Percentiles rank a stretch among this genome's conserved stretches.
Evolutionary conservation across 2,888 invertebrate genomes (phyloP).

Genomic region (Dolomedes plantarius): DNA sequence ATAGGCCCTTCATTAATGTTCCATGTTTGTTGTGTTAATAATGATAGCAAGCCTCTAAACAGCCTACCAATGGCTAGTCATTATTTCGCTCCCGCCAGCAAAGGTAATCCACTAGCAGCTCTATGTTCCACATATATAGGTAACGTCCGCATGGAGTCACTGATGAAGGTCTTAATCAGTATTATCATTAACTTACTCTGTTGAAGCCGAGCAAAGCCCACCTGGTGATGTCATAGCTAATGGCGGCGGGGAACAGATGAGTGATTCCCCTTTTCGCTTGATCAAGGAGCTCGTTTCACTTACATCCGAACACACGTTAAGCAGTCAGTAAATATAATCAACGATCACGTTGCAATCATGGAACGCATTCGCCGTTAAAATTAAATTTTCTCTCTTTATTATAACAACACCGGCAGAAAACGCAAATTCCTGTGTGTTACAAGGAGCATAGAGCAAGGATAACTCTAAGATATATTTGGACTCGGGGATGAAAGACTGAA

Average conservation of each 20-base stretch:
- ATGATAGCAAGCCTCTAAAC: background rate
- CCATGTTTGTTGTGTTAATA: background rate
- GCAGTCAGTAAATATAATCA: conserved; percentile 2
- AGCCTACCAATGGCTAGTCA: background rate
- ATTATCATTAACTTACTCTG: background rate
- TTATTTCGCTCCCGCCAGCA: background rate
- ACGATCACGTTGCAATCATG: background rate
- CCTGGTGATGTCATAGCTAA: conserved; percentile 8
- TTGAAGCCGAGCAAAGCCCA: background rate
- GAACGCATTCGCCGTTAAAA: background rate
- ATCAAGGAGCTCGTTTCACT: conserved; percentile 1
- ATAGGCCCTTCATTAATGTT: background rate
- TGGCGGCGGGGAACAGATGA: background rate
- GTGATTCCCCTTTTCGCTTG: conserved; percentile 5
- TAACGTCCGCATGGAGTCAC: background rate
- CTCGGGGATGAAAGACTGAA: too few relatives aligned
- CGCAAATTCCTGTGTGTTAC: too few relatives aligned
- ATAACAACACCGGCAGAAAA: background rate
- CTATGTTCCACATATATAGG: background rate
- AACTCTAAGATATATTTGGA: too few relatives aligned
- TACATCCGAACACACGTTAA: background rate
- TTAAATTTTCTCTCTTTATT: background rate
- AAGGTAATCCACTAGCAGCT: background rate
- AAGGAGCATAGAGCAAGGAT: too few relatives aligned
- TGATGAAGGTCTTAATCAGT: conserved; percentile 8